Base-by-base conservation (phyloP, 2,113 vertebrate genomes). In the Forbesichthys papilliferus region DNA sequence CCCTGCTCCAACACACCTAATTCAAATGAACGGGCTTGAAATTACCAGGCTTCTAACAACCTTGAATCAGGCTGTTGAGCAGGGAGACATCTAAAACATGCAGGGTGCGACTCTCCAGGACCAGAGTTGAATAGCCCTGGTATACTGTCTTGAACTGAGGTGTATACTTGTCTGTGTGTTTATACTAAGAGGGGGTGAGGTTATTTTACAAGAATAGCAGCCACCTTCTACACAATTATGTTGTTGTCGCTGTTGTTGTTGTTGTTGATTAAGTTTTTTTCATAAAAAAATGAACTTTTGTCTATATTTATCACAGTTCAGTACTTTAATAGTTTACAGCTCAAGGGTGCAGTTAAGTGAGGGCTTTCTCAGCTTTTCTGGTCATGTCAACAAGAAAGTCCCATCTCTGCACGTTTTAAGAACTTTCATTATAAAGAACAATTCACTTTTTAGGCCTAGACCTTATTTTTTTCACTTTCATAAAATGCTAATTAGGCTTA, bases 261-360 rank as follows among this genome's bases (percentile, higher is more conserved):
- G 20, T 20, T 27, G 27, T 27, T 27, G 27, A 27, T 27, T 27
- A 2, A 27, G 27, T 27, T 27, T 27, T 27, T 27, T 27, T 27
- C 62, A 73, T 6, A 68, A 75, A 80, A 93, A 94, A 95, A 95
- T n/a, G n/a, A n/a, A n/a, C 94, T 90, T 69, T 80, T 83, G 88
- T 94, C 80, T 42, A 42, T 42, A 42, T 6, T 42, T 42, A 42
- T 6, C 36, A 42, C 4, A 42, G 27, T 27, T 27, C 27, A 27
- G 27, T 27, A 27, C 27, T 27, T 27, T 27, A 3, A 27, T 27
- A 27, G 27, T 27, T 27, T 27, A 27, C 27, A 27, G 27, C 27
- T 27, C 27, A 27, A 27, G 27, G 27, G 27, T 27, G 27, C 27
- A 27, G 27, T 27, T 27, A 27, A 27, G 36, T 42, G 36, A 42